phyloP scores from a whole-genome alignment of 2,797 vertebrate genomes.

The Bovichtus diacanthus region DNA sequence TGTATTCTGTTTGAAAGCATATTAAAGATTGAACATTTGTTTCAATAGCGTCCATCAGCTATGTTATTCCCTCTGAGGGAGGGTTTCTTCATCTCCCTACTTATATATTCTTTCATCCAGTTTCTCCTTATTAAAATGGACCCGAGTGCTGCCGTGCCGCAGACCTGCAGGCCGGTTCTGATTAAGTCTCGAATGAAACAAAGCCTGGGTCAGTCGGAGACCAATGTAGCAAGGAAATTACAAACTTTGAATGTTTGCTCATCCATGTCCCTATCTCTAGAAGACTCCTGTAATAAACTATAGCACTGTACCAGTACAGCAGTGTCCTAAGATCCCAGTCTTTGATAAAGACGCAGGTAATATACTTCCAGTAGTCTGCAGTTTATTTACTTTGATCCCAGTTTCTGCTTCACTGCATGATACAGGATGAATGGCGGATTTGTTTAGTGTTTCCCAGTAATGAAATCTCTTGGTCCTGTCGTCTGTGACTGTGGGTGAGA shows the following conservation, averaged over 20 bases:
- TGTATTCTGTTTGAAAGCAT: slow-evolving; percentile 26
- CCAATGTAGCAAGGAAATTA: slow-evolving; percentile 42
- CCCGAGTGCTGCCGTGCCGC: slow-evolving; percentile 36
- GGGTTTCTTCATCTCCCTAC: slow-evolving; percentile 12
- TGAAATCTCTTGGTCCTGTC: neutral
- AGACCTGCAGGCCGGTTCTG: slow-evolving; percentile 55
- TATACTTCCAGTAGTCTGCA: neutral
- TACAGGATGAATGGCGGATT: neutral
- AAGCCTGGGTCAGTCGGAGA: slow-evolving; percentile 23
- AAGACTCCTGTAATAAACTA: slow-evolving; percentile 17
- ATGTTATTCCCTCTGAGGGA: slow-evolving; percentile 24
- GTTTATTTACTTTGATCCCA: slow-evolving; percentile 5
- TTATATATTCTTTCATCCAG: slow-evolving; percentile 53
- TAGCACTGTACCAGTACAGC: neutral
- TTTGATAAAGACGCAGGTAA: slow-evolving; percentile 36
- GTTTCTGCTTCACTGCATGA: slow-evolving; percentile 2
- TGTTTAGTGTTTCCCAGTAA: neutral
- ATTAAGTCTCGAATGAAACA: slow-evolving; percentile 68
- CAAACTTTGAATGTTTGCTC: slow-evolving; percentile 45
- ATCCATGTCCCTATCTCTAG: neutral
- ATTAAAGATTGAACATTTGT: slow-evolving; percentile 38
- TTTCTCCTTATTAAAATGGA: slow-evolving; percentile 75
- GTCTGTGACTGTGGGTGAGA: neutral
- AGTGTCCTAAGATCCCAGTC: neutral
- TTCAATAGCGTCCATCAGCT: slow-evolving; percentile 15